A percentile compares a stretch with the other conserved stretches of the same genome.
Conservation (phyloP, 2,113 vertebrate species). For the Chunga burmeisteri region DNA sequence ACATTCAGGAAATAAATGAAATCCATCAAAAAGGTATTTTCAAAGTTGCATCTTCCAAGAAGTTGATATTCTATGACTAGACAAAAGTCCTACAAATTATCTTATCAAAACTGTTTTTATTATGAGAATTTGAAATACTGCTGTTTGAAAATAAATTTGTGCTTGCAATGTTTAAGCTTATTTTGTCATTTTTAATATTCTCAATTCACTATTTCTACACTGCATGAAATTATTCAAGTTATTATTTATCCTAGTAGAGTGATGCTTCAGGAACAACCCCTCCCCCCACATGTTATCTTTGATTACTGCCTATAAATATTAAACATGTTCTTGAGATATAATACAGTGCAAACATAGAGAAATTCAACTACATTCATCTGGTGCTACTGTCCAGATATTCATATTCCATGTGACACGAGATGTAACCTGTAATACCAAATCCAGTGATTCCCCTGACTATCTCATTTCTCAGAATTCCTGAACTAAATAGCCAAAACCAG, state of each 20-base stretch:
- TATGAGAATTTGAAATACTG: conserved; percentile 37
- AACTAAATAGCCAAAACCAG: not conserved
- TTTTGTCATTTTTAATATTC: conserved; percentile 35
- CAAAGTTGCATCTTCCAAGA: not conserved
- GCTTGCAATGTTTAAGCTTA: conserved; percentile 32
- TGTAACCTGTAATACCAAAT: not conserved
- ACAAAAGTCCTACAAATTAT: conserved; percentile 25
- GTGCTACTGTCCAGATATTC: not conserved
- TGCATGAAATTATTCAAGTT: conserved; percentile 18
- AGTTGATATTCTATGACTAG: conserved; percentile 19
- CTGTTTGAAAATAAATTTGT: conserved; percentile 12
- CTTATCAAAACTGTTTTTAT: conserved; percentile 30
- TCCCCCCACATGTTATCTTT: not conserved
- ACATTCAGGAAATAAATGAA: conserved; percentile 22
- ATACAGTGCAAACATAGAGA: not conserved
- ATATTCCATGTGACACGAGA: not conserved
- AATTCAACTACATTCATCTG: not conserved
- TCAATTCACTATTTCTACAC: conserved; percentile 31
- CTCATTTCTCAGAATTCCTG: not conserved
- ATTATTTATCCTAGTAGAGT: conserved; percentile 20
- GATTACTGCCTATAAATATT: conserved; percentile 26
- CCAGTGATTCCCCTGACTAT: not conserved
- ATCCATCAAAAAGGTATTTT: conserved; percentile 14
- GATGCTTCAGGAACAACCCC: not conserved
- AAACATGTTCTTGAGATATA: not conserved